phyloP scores from a whole-genome alignment of 1,140 invertebrate genomes.

The Stratiolaelaps scimitus region DNA sequence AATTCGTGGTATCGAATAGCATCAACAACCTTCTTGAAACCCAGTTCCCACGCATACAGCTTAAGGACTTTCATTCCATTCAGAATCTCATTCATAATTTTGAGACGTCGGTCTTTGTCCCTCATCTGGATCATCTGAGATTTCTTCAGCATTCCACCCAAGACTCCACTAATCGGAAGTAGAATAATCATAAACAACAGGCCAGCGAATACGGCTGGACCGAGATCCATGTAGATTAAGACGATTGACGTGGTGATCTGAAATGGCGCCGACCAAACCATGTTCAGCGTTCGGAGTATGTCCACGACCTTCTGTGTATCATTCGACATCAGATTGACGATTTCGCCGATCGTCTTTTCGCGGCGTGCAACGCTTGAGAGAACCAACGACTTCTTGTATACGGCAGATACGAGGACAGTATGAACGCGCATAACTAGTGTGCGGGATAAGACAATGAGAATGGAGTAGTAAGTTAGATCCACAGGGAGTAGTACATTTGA shows the following conservation, averaged over 20 bases:
- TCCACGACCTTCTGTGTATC: constrained; percentile 71
- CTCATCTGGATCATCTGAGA: constrained; percentile 3
- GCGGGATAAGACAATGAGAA: too few relatives aligned
- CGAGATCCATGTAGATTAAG: background rate
- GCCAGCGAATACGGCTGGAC: background rate
- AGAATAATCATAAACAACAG: background rate
- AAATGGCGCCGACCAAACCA: constrained; percentile 88
- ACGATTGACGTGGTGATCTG: constrained; percentile 51
- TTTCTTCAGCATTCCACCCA: background rate
- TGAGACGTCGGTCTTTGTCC: constrained; percentile 19
- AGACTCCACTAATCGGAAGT: background rate
- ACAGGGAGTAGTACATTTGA: too few relatives aligned
- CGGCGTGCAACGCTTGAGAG: constrained; percentile 39
- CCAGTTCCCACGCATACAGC: constrained; percentile 62
- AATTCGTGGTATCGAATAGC: constrained; percentile 42
- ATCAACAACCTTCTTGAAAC: constrained; percentile 46
- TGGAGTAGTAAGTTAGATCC: too few relatives aligned
- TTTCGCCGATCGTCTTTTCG: constrained; percentile 68
- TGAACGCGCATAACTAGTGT: constrained; percentile 36
- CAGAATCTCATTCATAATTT: constrained; percentile 48
- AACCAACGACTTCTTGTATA: constrained; percentile 38
- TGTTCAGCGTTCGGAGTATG: constrained; percentile 73
- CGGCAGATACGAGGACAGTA: constrained; percentile 36
- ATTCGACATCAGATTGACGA: constrained; percentile 81
- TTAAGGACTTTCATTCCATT: constrained; percentile 66